Evolutionary conservation across 2,113 vertebrate genomes (phyloP).

Genomic region (Atherinomorus stipes): DNA sequence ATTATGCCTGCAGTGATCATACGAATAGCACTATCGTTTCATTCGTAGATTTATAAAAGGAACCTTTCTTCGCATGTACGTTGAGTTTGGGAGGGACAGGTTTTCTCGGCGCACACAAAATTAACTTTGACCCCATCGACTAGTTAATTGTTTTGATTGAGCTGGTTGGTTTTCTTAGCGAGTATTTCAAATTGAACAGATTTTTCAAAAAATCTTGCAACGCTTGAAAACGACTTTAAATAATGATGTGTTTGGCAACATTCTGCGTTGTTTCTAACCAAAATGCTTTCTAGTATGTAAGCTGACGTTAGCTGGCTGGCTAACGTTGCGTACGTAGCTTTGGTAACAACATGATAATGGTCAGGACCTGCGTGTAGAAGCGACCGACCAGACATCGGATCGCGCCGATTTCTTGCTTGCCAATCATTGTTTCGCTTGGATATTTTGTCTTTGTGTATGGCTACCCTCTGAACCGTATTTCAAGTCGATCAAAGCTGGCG

Average conservation of each 20-base stretch:
- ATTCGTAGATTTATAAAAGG: neutral
- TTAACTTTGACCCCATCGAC: conserved; percentile 65
- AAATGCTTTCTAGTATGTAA: conserved; percentile 47
- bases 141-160: conserved; percentile 76
- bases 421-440: conserved; percentile 5
- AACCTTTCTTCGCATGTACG: conserved; percentile 29
- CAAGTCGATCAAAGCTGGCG: neutral
- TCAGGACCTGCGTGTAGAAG: conserved; percentile 43
- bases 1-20: no score
- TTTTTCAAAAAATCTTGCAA: neutral
- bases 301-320: conserved; percentile 65
- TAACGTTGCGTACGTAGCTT: conserved; percentile 63
- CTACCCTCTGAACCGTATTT: neutral
- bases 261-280: conserved; percentile 3
- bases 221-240: neutral
- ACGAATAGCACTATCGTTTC: no score
- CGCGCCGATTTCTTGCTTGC: conserved; percentile 35
- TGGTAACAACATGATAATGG: conserved; percentile 66
- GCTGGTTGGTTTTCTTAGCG: conserved; percentile 6
- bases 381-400: conserved; percentile 36
- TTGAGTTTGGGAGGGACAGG: neutral
- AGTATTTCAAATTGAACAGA: neutral
- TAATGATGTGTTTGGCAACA: neutral
- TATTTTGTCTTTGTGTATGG: conserved; percentile 27
- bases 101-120: conserved; percentile 42